Conservation (phyloP, 37 sponge, comb jelly and placozoan species). For the Cliona cf. orientalis region DNA sequence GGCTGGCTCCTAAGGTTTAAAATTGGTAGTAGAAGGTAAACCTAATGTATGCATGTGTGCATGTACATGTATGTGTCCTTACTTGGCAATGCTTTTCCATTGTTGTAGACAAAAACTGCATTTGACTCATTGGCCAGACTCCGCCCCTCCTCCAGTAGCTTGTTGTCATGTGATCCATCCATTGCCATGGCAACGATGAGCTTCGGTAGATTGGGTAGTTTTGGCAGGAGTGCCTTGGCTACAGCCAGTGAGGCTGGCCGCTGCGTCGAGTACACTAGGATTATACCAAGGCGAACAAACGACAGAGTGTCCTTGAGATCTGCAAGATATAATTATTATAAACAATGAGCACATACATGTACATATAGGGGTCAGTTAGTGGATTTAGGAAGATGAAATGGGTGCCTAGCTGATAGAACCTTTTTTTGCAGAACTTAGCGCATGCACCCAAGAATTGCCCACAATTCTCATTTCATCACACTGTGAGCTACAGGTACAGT, state of each 20-base stretch:
- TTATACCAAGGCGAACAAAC: conserved; percentile 34
- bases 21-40: too few relatives aligned
- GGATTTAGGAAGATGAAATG: conserved; percentile 3
- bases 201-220: conserved; percentile 43
- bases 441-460: too few relatives aligned
- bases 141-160: conserved; percentile 48
- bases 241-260: conserved; percentile 57
- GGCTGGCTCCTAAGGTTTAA: too few relatives aligned
- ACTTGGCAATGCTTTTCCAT: conserved; percentile 11
- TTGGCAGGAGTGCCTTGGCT: conserved; percentile 35
- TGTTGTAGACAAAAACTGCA: conserved; percentile 23
- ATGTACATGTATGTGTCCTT: neutral
- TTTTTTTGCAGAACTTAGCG: too few relatives aligned
- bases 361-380: too few relatives aligned
- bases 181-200: conserved; percentile 50
- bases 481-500: too few relatives aligned
- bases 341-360: too few relatives aligned
- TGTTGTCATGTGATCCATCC: conserved; percentile 5
- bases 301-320: conserved; percentile 22
- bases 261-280: conserved; percentile 58
- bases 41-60: too few relatives aligned
- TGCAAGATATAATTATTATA: neutral
- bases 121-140: conserved; percentile 21
- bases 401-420: neutral
- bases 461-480: too few relatives aligned